phyloP scores from a whole-genome alignment of 2,888 invertebrate genomes.

The Dermolepida albohirtum region DNA sequence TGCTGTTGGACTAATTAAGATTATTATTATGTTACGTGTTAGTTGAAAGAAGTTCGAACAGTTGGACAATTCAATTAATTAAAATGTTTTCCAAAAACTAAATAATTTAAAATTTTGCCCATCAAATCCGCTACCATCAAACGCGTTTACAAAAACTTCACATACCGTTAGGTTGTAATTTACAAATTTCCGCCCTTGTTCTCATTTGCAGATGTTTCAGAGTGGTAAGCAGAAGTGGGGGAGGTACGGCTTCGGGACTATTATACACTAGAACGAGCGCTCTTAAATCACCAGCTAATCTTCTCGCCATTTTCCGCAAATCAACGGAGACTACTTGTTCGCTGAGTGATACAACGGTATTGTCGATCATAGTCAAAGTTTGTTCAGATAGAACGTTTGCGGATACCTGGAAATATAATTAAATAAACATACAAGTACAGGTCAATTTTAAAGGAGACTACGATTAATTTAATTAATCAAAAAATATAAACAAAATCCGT shows the following conservation, averaged over 20 bases:
- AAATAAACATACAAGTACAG: neutral
- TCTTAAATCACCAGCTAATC: slow-evolving; percentile 70
- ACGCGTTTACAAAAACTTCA: neutral
- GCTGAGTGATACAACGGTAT: slow-evolving; percentile 71
- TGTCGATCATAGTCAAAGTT: slow-evolving; percentile 72
- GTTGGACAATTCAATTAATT: too few species aligned
- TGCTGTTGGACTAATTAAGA: too few species aligned
- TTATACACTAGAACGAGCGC: slow-evolving; percentile 71
- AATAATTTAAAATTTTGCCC: slow-evolving; percentile 3
- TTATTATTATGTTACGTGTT: too few species aligned
- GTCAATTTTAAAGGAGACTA: too few species aligned
- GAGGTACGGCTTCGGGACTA: slow-evolving; percentile 61
- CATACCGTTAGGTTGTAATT: slow-evolving; percentile 56
- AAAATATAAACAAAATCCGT: too few species aligned
- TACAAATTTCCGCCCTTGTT: slow-evolving; percentile 57
- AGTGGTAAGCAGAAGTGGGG: slow-evolving; percentile 58
- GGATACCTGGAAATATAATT: slow-evolving; percentile 65
- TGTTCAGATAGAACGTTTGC: slow-evolving; percentile 72
- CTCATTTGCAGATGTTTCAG: slow-evolving; percentile 59
- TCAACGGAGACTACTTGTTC: slow-evolving; percentile 68
- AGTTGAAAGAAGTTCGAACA: too few species aligned
- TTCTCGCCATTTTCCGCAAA: slow-evolving; percentile 66
- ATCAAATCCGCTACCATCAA: too few species aligned
- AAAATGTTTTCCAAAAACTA: too few species aligned
- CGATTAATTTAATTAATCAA: too few species aligned